Base-by-base conservation (phyloP, 2,888 invertebrate genomes). In the Cheilosia vulpina region DNA sequence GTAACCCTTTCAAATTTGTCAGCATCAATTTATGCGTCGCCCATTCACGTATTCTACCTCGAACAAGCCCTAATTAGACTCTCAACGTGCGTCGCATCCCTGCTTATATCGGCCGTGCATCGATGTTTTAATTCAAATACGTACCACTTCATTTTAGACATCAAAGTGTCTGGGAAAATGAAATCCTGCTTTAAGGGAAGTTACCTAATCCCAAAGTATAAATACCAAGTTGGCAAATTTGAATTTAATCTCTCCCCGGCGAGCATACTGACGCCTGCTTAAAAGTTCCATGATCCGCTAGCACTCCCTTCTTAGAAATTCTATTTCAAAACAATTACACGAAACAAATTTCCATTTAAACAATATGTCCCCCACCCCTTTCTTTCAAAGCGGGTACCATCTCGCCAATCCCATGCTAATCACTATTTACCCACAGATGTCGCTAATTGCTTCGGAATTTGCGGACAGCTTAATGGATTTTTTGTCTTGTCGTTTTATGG, bases 361-460 rank as follows among this genome's bases (percentile, higher is more conserved):
- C 43, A 52, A 63, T 41, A 45, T 27, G 27, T 21, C 15, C 53
- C 53, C 52, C 55, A 5, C 50, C 66, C 53, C 41, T 43, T 41
- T 27, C 57, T 24, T 47, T 34, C 13, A 7, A 41, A 34, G 19
- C 43, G 17, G 53, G 43, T 24, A 1, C 60, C 27, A 27, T 27
- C 27, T 7, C 27, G 27, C 62, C 60, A 69, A 27, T 15, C 66
- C 38, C 57, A 17, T 34, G 68, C 58, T 60, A 73, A 78, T 68
- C 66, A 52, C 65, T 31, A 50, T 66, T 75, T 34, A 58, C 68
- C 63, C 63, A 75, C 83, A 84, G 83, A 84, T 84, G 83, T 79
- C 83, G 79, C 83, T 84, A 79, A 84, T 84, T 84, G 79, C 58
- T 84, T 69, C 58, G 79, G 73, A 84, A 79, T 84, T 84, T 79